phyloP scores from a whole-genome alignment of 2,797 vertebrate species.

The Clangula hyemalis region DNA sequence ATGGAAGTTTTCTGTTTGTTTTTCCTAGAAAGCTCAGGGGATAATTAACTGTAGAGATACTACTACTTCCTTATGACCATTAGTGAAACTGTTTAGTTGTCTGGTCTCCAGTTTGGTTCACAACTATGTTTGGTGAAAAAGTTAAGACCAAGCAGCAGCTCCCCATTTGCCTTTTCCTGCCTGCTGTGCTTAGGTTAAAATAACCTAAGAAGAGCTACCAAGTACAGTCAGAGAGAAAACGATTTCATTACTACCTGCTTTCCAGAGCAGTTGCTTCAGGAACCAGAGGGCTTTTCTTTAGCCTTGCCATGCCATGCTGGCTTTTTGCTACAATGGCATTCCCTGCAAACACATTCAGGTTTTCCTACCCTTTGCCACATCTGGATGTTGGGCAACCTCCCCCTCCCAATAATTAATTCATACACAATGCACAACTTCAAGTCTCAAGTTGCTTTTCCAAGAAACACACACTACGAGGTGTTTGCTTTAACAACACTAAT shows the following conservation, averaged over 20 bases:
- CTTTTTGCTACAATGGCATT: not conserved
- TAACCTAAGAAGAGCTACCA: not conserved
- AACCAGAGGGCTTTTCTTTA: not conserved
- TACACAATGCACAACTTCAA: not conserved
- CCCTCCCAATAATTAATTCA: not conserved
- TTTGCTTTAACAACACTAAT: conserved; percentile 3
- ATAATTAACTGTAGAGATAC: not conserved
- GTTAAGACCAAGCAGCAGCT: not conserved
- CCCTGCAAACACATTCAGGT: not conserved
- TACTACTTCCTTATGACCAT: not conserved
- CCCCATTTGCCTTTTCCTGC: not conserved
- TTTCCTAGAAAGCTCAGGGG: not conserved
- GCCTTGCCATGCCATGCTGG: not conserved
- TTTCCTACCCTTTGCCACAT: not conserved
- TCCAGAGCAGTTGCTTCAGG: not conserved
- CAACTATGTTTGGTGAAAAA: not conserved
- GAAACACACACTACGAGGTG: not conserved
- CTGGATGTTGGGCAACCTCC: not conserved
- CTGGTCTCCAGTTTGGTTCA: not conserved
- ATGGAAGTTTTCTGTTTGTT: not conserved
- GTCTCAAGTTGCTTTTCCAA: not conserved
- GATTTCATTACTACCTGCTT: too few species aligned
- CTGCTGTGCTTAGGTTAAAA: not conserved
- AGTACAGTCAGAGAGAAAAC: not conserved
- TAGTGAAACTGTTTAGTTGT: not conserved